phyloP scores from a whole-genome alignment of 2,113 vertebrate genomes.

The Colossoma macropomum region DNA sequence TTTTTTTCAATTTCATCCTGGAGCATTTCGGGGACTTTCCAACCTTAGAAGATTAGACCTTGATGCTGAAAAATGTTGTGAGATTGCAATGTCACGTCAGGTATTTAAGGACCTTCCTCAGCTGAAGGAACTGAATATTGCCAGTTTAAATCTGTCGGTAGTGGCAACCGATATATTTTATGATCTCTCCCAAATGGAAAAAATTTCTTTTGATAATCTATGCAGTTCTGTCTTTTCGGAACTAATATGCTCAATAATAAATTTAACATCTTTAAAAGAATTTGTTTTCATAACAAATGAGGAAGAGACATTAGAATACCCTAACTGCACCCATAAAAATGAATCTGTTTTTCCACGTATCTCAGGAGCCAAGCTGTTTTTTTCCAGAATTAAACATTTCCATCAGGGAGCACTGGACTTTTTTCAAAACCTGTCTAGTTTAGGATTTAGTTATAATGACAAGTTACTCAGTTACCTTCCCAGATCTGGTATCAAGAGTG shows the following conservation, averaged over 20 bases:
- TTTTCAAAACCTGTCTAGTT: neutral
- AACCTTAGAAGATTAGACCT: constrained; percentile 44
- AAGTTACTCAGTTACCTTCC: constrained; percentile 6
- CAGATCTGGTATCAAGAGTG: constrained; percentile 9
- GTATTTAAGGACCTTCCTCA: constrained; percentile 68
- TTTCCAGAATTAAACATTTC: neutral
- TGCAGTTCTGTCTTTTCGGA: neutral
- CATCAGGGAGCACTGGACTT: neutral
- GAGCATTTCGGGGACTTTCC: constrained; percentile 20
- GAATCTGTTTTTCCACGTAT: neutral
- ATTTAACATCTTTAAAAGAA: neutral
- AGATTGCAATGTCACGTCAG: constrained; percentile 45
- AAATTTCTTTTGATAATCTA: neutral
- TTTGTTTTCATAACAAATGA: neutral
- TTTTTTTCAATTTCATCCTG: constrained; percentile 9
- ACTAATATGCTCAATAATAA: neutral
- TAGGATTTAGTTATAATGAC: neutral
- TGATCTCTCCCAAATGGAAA: constrained; percentile 60
- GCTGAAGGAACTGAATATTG: constrained; percentile 60
- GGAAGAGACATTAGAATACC: neutral
- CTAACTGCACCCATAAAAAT: neutral
- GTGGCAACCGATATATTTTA: constrained; percentile 64
- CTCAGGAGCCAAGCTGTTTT: neutral
- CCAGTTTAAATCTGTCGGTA: constrained; percentile 53
- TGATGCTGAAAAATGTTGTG: constrained; percentile 29